Percentiles rank a stretch among this genome's conserved stretches.
Evolutionary conservation across 2,113 vertebrate genomes (phyloP).

Genomic region (Calonectris borealis): DNA sequence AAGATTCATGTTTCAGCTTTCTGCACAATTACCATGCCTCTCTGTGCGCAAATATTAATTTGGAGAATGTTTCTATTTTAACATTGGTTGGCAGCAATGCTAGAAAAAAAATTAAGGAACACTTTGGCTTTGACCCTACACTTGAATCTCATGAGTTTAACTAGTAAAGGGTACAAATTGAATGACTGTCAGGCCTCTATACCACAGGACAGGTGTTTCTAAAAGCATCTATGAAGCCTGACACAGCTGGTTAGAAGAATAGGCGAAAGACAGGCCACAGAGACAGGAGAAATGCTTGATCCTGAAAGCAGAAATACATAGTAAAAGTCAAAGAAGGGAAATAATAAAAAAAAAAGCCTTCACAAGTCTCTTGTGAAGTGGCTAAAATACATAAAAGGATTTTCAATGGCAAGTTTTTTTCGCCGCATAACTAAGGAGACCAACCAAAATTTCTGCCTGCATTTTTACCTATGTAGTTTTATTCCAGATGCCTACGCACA

Average conservation of each 20-base stretch:
- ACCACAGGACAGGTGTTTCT: background rate
- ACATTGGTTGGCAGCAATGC: background rate
- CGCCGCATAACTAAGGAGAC: background rate
- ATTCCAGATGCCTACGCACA: background rate
- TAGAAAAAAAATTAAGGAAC: background rate
- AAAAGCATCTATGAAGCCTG: constrained; percentile 33
- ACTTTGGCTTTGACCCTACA: background rate
- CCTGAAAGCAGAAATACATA: background rate
- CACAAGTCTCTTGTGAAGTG: background rate
- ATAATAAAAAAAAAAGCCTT: background rate
- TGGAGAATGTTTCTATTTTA: background rate
- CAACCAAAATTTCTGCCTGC: background rate
- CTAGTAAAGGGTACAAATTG: background rate
- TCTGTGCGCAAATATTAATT: background rate
- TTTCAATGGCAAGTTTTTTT: background rate
- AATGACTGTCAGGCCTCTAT: constrained; percentile 5
- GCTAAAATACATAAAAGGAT: background rate
- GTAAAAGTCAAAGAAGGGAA: background rate
- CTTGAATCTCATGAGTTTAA: background rate
- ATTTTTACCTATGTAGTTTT: background rate
- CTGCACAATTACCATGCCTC: background rate
- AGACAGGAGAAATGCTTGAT: background rate
- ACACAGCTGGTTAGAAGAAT: background rate
- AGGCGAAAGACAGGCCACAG: background rate
- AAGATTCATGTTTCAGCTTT: background rate